phyloP scores from a whole-genome alignment of 2,113 vertebrate genomes.

The Aramus guarauna region DNA sequence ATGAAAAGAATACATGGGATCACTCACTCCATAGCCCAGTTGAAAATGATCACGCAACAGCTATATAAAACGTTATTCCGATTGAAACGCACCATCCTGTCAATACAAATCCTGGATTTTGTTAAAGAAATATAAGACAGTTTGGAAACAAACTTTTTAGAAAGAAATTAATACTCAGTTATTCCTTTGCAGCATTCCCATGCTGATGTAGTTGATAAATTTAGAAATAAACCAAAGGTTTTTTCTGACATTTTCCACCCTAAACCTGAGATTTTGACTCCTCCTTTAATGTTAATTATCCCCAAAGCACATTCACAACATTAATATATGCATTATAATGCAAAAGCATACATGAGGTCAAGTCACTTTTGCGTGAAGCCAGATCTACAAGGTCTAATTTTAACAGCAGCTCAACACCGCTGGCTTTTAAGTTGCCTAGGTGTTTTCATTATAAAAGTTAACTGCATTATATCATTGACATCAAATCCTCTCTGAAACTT shows the following conservation, averaged over 20 bases:
- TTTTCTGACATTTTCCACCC: not conserved
- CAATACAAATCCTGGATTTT: not conserved
- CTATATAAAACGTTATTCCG: not conserved
- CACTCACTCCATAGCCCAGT: not conserved
- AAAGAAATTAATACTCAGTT: not conserved
- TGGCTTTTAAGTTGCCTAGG: slow-evolving; percentile 18
- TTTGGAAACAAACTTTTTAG: not conserved
- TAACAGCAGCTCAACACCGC: slow-evolving; percentile 23
- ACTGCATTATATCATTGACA: slow-evolving; percentile 11
- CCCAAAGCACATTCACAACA: slow-evolving; percentile 35
- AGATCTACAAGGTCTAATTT: slow-evolving; percentile 49
- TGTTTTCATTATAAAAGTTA: slow-evolving; percentile 35
- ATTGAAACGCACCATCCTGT: not conserved
- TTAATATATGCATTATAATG: not conserved
- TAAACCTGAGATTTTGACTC: not conserved
- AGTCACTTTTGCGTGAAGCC: slow-evolving; percentile 35
- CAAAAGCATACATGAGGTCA: not conserved
- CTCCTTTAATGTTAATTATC: not conserved
- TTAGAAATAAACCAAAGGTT: not conserved
- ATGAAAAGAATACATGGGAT: not conserved
- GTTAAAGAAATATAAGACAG: not conserved
- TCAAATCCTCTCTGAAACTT: not conserved
- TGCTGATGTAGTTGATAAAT: slow-evolving; percentile 19
- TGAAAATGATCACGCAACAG: not conserved
- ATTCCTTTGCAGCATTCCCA: not conserved